These are phyloP conservation scores for Anagrus nilaparvatae DNA, from an alignment of 1,140 invertebrate species.

Conservation along the genomic window DNA sequence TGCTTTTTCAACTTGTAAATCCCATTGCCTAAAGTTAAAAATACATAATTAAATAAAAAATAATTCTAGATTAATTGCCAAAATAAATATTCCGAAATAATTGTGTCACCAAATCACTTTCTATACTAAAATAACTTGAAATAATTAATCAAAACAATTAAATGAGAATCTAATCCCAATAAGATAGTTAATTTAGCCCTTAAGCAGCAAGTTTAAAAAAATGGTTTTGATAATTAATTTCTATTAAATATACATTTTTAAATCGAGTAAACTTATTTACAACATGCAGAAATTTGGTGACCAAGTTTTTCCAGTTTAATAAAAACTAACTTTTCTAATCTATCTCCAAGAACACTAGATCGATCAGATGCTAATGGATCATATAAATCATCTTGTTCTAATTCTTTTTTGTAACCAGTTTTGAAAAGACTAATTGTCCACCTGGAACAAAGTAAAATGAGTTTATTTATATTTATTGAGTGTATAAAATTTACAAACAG, in stretches of 20 bases:
- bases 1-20: constrained; percentile 31
- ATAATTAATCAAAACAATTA: too few relatives aligned
- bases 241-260: too few relatives aligned
- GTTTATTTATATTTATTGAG: background rate
- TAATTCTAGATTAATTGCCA: background rate
- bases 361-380: constrained; percentile 41
- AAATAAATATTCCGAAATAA: background rate
- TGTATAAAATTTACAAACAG: background rate
- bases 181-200: too few relatives aligned
- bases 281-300: too few relatives aligned
- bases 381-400: constrained; percentile 46
- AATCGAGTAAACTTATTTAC: too few relatives aligned
- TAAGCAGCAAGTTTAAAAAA: too few relatives aligned
- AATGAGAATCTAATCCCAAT: background rate
- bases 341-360: constrained; percentile 41
- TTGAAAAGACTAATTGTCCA: constrained; percentile 45
- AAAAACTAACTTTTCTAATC: constrained; percentile 42
- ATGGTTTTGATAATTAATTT: too few relatives aligned
- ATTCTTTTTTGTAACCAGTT: constrained; percentile 42
- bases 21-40: constrained; percentile 34
- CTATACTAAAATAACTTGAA: too few relatives aligned
- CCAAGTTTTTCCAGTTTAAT: background rate
- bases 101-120: too few relatives aligned
- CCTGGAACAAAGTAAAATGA: constrained; percentile 24
- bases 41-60: background rate